Conservation (phyloP, 2,113 vertebrate species). For the Kryptolebias marmoratus region DNA sequence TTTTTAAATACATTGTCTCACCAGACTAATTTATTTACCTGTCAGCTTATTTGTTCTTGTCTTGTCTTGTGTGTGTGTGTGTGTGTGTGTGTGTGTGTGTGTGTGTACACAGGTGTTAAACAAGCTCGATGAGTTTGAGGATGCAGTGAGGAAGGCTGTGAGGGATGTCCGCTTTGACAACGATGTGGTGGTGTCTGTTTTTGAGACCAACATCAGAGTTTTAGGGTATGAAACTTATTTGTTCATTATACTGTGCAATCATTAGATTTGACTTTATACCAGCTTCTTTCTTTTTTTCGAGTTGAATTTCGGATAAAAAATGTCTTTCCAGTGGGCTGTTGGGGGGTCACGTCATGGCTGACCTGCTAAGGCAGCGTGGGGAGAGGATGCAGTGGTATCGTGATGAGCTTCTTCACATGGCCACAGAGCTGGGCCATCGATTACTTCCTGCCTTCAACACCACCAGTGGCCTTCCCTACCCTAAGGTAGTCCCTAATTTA, state of each 20-base stretch:
- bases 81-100: background rate
- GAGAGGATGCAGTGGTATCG: slow-evolving; percentile 94
- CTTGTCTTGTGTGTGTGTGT: background rate
- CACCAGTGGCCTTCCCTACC: slow-evolving; percentile 97
- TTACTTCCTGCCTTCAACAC: slow-evolving; percentile 98
- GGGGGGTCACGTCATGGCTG: slow-evolving; percentile 96
- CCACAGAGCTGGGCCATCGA: slow-evolving; percentile 93
- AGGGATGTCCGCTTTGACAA: slow-evolving; percentile 82
- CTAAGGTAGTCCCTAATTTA: slow-evolving; percentile 83
- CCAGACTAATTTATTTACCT: no score
- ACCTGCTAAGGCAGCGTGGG: slow-evolving; percentile 91
- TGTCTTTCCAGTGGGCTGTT: slow-evolving; percentile 86
- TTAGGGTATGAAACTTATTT: slow-evolving; percentile 74
- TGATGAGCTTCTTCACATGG: slow-evolving; percentile 94
- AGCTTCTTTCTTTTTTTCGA: background rate
- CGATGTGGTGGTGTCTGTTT: slow-evolving; percentile 86
- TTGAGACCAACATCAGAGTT: slow-evolving; percentile 87
- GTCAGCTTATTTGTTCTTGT: no score
- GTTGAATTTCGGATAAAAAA: background rate
- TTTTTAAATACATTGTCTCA: no score
- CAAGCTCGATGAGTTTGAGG: slow-evolving; percentile 86
- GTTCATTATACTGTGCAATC: background rate
- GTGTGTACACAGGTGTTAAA: slow-evolving; percentile 77
- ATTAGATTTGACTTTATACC: background rate
- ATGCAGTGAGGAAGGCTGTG: slow-evolving; percentile 78